Base-by-base conservation (phyloP, 1,140 invertebrate species). In the Papilio machaon region DNA sequence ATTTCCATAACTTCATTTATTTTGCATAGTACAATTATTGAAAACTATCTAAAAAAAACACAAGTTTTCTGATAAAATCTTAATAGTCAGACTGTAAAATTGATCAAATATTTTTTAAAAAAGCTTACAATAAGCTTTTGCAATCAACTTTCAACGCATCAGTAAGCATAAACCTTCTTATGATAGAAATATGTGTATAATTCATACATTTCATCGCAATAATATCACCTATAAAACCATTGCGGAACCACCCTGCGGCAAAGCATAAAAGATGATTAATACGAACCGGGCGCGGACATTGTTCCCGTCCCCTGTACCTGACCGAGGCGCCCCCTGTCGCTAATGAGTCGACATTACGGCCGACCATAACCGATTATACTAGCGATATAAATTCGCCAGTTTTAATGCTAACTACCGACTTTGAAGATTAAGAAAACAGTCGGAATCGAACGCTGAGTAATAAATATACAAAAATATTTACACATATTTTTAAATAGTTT, bases 181-280 rank as follows among this genome's bases (percentile, higher is more conserved):
- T 49, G 6, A n/a, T 54, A 64, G 30, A 19, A 23, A 30, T 30
- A 60, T 10, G 19, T 9, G 23, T 0, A 60, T 23, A 64, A 64
- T 64, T 64, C 19, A 64, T 58, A 58, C 10, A 58, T 64, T 64
- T 64, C 58, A 30, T 23, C 58, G 58, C 58, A 67, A 30, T 67
- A 67, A 30, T 67, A 35, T 67, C 23, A 35, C 8, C 2, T 35
- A 30, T 30, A 58, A 58, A 30, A 67, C 23, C 19, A 49, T 75
- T 52, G 70, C 78, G 83, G 85, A 88, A 88, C 85, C 83, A 82
- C 81, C 86, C 83, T 81, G 82, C 78, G 89, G 86, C 83, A 82
- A 84, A 76, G 82, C 73, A 86, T 86, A 91, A 89, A 91, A 86
- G 81, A 91, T 89, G 90, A 93, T 91, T 92, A 92, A 92, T 92